Conservation (phyloP, 92 coral and sea anemone genomes). For the Epizoanthus rinbou region DNA sequence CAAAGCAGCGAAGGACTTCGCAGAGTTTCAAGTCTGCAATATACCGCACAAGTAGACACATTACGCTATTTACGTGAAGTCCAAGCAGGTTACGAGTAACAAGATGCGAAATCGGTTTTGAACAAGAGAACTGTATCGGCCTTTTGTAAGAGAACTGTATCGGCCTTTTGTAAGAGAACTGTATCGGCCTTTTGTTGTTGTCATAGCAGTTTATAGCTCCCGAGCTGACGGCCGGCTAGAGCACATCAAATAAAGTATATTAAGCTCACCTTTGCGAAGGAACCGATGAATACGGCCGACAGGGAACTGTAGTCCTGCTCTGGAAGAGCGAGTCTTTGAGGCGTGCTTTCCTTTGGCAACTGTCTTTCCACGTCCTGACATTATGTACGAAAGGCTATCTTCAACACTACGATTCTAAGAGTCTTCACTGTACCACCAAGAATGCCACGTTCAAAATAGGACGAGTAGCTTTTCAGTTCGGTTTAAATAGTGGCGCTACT, state of each 20-base stretch:
- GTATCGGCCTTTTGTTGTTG: background rate
- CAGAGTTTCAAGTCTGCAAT: no score
- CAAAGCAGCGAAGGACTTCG: no score
- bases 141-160: background rate
- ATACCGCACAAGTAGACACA: no score
- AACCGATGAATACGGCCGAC: constrained; percentile 72
- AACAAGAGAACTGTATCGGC: background rate
- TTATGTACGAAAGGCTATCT: constrained; percentile 4
- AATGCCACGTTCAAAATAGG: background rate
- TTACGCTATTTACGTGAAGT: no score
- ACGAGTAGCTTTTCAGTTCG: background rate
- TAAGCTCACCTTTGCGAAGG: constrained; percentile 66
- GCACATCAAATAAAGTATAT: background rate
- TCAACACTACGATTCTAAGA: no score
- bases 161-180: background rate
- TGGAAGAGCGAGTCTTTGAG: constrained; percentile 50
- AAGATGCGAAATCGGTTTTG: no score
- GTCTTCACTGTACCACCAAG: background rate
- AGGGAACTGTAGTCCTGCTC: constrained; percentile 72
- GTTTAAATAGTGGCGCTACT: constrained; percentile 10
- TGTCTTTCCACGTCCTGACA: constrained; percentile 74
- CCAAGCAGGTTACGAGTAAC: no score
- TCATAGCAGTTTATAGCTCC: background rate
- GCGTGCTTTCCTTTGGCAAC: constrained; percentile 39
- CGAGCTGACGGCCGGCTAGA: background rate